Evolutionary conservation across 2,888 invertebrate species (phyloP).

Genomic region (Xestia sexstrigata): DNA sequence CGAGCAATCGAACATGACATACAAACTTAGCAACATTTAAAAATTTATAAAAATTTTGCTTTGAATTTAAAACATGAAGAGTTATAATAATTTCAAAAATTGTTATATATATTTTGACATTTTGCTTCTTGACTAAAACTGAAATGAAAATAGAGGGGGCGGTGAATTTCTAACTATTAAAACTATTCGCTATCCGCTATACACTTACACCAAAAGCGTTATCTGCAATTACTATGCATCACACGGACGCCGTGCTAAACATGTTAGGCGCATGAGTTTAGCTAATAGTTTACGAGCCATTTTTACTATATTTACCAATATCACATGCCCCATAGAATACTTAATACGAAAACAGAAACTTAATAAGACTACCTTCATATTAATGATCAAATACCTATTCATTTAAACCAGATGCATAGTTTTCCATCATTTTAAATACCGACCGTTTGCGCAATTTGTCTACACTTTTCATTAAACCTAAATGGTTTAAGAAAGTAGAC

Average conservation of each 20-base stretch:
- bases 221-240: slow-evolving; percentile 73
- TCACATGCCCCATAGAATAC: slow-evolving; percentile 51
- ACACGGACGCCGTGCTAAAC: slow-evolving; percentile 67
- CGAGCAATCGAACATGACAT: too few species aligned
- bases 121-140: too few species aligned
- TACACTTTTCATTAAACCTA: slow-evolving; percentile 60
- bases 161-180: too few species aligned
- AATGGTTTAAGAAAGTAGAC: slow-evolving; percentile 62
- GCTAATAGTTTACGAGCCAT: slow-evolving; percentile 66
- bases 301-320: slow-evolving; percentile 63
- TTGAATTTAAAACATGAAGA: too few species aligned
- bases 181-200: slow-evolving; percentile 43
- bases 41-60: too few species aligned
- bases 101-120: too few species aligned
- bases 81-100: too few species aligned
- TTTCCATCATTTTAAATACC: slow-evolving; percentile 34
- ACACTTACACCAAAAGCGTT: slow-evolving; percentile 60
- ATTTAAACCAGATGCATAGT: slow-evolving; percentile 18
- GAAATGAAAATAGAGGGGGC: too few species aligned
- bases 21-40: too few species aligned
- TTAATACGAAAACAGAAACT: slow-evolving; percentile 37
- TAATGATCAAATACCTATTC: slow-evolving; percentile 11
- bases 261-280: slow-evolving; percentile 69
- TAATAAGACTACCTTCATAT: slow-evolving; percentile 12
- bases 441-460: slow-evolving; percentile 38